Evolutionary conservation across 2,888 invertebrate species (phyloP).

Genomic region (Prosopocoilus inquinatus): DNA sequence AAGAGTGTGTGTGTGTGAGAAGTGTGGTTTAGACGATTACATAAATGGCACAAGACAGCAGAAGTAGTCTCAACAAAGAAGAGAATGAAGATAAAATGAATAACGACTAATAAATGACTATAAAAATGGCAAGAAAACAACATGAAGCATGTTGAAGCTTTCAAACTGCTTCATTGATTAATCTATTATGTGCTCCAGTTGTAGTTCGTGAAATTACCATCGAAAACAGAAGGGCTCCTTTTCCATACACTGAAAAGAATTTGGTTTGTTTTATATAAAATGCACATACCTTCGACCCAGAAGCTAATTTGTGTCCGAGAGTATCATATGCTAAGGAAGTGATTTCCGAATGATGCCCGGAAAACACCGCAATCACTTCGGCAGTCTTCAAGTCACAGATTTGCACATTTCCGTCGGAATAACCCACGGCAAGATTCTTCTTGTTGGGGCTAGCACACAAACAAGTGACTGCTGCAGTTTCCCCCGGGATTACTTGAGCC

Average conservation of each 20-base stretch:
- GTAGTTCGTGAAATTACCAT: too few species aligned
- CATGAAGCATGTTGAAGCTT: too few species aligned
- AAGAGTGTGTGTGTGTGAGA: too few species aligned
- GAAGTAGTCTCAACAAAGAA: too few species aligned
- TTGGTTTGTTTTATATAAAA: background rate
- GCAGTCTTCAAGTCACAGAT: constrained; percentile 75
- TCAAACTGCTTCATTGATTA: too few species aligned
- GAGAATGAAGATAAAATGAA: too few species aligned
- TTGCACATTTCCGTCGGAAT: constrained; percentile 83
- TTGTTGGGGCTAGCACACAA: constrained; percentile 75
- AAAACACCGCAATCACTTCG: constrained; percentile 70
- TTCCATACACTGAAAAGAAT: background rate
- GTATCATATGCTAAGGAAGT: constrained; percentile 80
- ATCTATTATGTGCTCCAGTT: too few species aligned
- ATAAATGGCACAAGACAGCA: too few species aligned
- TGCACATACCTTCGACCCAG: constrained; percentile 74
- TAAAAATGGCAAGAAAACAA: too few species aligned
- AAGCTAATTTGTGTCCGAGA: constrained; percentile 80
- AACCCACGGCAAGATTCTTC: constrained; percentile 84
- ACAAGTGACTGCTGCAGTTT: constrained; percentile 75
- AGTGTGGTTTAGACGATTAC: too few species aligned
- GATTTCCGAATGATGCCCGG: constrained; percentile 84
- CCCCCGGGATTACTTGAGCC: constrained; percentile 77
- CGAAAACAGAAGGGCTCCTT: too few species aligned
- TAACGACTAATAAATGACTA: too few species aligned